Base-by-base conservation (phyloP, 2,888 invertebrate species). In the Bruchidius siliquastri region DNA sequence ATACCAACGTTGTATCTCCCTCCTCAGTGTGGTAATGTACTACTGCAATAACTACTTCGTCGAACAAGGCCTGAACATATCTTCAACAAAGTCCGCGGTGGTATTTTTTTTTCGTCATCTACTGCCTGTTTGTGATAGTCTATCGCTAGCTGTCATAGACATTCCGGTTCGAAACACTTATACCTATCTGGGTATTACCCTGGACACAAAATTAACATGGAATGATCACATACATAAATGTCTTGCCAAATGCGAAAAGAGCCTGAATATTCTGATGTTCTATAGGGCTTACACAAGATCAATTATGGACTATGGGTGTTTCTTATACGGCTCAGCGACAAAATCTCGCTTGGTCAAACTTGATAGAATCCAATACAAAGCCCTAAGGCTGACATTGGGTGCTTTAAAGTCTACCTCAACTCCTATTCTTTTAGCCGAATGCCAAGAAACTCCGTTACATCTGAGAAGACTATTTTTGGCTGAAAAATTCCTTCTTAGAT, bases 231-330 rank as follows among this genome's bases (percentile, higher is more conserved):
- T 71, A 20, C 67, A 71, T 20, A 22, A 67, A 20, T n/a, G 49
- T 22, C 18, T 67, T 66, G 22, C 22, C 3, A 32, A 66, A 22
- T 66, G 71, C 21, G 71, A 67, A 26, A 71, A 71, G 22, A 22
- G 71, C 21, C 21, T 71, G 4, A 71, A 71, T 21, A 71, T 71
- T 21, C 67, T 71, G 21, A 13, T 67, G 18, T 71, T 67, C 67
- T 71, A 71, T 20, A 71, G 71, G 21, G 22, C 71, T 49, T 71
- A 20, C 22, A 67, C 67, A 20, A 32, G 71, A 21, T n/a, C 71
- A 18, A 71, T 71, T 21, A 20, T 71, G n/a, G 71, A 71, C 22
- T 71, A 71, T 71, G 71, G 71, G 4, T 67, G 67, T 21, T n/a
- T 71, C 10, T 67, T 71, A 22, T 71, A 71, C 22, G 66, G 71